Base-by-base conservation (phyloP, 2,888 invertebrate species). In the Scelioninae gen. 1 region DNA sequence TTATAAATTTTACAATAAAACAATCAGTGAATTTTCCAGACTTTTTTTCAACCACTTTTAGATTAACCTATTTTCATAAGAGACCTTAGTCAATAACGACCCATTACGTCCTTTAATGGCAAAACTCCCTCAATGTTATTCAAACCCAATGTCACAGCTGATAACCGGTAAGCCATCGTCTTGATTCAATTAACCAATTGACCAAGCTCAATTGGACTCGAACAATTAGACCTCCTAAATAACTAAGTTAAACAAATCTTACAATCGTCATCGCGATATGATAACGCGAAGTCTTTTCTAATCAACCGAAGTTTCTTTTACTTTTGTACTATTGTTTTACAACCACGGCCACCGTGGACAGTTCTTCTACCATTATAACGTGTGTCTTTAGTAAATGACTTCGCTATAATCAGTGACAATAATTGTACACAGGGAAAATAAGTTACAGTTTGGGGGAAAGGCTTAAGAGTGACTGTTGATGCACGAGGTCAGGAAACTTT, bases 401-500 rank as follows among this genome's bases (percentile, higher is more conserved):
- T n/a, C n/a, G n/a, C n/a, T n/a, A n/a, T n/a, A n/a, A n/a, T n/a
- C n/a, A n/a, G n/a, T n/a, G n/a, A n/a, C n/a, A n/a, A n/a, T n/a
- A n/a, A n/a, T n/a, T n/a, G n/a, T n/a, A n/a, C n/a, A n/a, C n/a
- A n/a, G n/a, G n/a, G n/a, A n/a, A n/a, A n/a, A n/a, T n/a, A n/a
- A n/a, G n/a, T n/a, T n/a, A n/a, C n/a, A n/a, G n/a, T n/a, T n/a
- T n/a, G n/a, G n/a, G n/a, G n/a, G n/a, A n/a, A n/a, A n/a, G n/a
- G n/a, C n/a, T n/a, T n/a, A n/a, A n/a, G n/a, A n/a, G n/a, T n/a
- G n/a, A n/a, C n/a, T n/a, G 34, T 34, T 34, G 34, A 34, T 15
- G 47, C 15, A 71, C 72, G 68, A 82, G 72, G 68, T 74, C 76
- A 51, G 60, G 51, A 68, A 82, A 77, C 77, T 77, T 74, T 83